Percentiles rank a stretch among this genome's conserved stretches.
Evolutionary conservation across 2,888 invertebrate genomes (phyloP).

Genomic region (Campoplex capitator): DNA sequence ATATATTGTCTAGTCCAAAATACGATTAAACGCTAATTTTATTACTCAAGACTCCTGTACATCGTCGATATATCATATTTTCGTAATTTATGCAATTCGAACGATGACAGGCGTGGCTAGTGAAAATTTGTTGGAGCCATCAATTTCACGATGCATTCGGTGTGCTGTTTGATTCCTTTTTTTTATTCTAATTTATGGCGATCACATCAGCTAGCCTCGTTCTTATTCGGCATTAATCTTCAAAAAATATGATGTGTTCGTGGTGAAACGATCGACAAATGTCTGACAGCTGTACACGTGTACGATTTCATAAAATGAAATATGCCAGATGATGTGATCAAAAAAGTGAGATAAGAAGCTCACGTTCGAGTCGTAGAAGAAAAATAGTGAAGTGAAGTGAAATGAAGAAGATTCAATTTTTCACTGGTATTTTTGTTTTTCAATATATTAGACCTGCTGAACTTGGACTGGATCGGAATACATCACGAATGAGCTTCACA

Average conservation of each 20-base stretch:
- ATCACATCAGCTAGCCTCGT: neutral
- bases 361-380: neutral
- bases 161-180: neutral
- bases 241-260: neutral
- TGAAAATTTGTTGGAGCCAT: neutral
- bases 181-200: neutral
- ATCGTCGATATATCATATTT: too few relatives aligned
- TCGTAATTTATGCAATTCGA: too few relatives aligned
- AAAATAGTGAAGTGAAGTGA: too few relatives aligned
- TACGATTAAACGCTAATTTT: too few relatives aligned
- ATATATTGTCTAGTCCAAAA: too few relatives aligned
- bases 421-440: too few relatives aligned
- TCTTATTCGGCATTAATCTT: neutral
- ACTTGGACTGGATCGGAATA: too few relatives aligned
- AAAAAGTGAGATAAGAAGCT: neutral
- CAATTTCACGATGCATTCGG: neutral
- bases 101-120: too few relatives aligned
- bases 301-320: neutral
- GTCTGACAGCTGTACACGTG: slow-evolving; percentile 1
- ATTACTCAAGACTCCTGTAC: too few relatives aligned
- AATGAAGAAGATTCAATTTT: too few relatives aligned
- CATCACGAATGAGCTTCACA: too few relatives aligned
- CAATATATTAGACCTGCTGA: too few relatives aligned
- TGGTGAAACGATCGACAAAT: neutral
- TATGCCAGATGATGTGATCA: neutral